Base-by-base conservation (phyloP, 2,797 vertebrate genomes). In the Hemibagrus guttatus region DNA sequence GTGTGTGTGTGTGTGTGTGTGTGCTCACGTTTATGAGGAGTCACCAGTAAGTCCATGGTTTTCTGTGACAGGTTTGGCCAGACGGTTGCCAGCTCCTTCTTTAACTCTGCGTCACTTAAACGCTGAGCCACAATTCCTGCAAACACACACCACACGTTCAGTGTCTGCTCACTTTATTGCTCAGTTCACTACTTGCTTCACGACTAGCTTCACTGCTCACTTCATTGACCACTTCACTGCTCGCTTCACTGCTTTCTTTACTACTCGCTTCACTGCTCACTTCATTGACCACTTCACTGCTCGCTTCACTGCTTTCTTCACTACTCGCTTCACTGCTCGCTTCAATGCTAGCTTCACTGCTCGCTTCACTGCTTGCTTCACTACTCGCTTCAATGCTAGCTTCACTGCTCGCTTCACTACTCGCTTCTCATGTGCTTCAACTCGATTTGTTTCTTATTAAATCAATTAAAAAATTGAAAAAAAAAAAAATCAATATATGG, bases 61-160 rank as follows among this genome's bases (percentile, higher is more conserved):
- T 98, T 99, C 91, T 97, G 97, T 68, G 97, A 98, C 16, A 99
- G 96, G 84, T 94, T 98, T 84, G 97, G 96, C 98, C 98, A 99
- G 89, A 99, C 97, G 0, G 96, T 94, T 0, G 96, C 93, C 83
- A 99, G 94, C 92, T 99, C 97, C 90, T 98, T 98, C 88, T 97
- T 96, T 81, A 99, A 84, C 90, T 97, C 97, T 0, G 97, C 96
- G 0, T 99, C 98, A 52, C 94, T 95, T 84, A 97, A 93, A 81
- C 97, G 96, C 92, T 99, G 97, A 84, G 96, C 96, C 1, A 97
- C 93, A 75, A 98, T 97, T 0, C 97, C 96, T 97, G 90, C 1
- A 58, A 84, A 86, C 76, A 59, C 76, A 78, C 75, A 42, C 31
- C 12, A 59, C 31, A 8, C 2, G 11, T 79, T 79, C 28, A 79